Base-by-base conservation (phyloP, 2,888 invertebrate species). In the Tinea trinotella region DNA sequence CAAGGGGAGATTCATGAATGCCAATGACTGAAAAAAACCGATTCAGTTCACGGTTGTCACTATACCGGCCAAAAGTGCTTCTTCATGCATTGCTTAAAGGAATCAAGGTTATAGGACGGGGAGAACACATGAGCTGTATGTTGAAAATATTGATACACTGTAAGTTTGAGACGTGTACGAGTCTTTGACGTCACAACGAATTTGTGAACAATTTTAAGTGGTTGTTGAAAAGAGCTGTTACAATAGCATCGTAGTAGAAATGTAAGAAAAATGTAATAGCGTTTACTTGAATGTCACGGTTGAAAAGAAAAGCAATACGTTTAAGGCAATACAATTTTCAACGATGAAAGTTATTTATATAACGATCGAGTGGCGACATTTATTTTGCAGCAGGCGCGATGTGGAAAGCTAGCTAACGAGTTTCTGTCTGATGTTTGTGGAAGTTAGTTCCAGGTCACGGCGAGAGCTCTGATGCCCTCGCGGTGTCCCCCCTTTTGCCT, bases 401-500 rank as follows among this genome's bases (percentile, higher is more conserved):
- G 61, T 54, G 57, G 59, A 62, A 58, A 53, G 53, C 53, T 61
- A 61, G 65, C 64, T 70, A 71, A 72, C 69, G 71, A 72, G 71
- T 68, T 71, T 69, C 68, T 62, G 64, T 63, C 64, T 62, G 65
- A 66, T 70, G 66, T 70, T 71, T 67, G 69, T 63, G 66, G 48
- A 68, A 71, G 62, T 71, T 66, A 59, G 63, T 60, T 64, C 59
- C 64, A 62, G 66, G 68, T 68, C 66, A 65, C 63, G 61, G 60
- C 57, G 62, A 62, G 61, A 62, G 60, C 58, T 34, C 30, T 30
- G 30, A 30, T 30, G 30, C 30, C 30, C 30, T 30, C 30, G 7
- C 7, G 30, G 9, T 7, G 30, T 30, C 30, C 30, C 30, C 30
- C 30, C 7, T 2, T 30, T 30, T 7, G 30, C 40, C 40, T 13